Percentiles rank a stretch among this genome's conserved stretches.
Evolutionary conservation across 2,888 invertebrate species (phyloP).

Genomic region (Dioctria linearis): DNA sequence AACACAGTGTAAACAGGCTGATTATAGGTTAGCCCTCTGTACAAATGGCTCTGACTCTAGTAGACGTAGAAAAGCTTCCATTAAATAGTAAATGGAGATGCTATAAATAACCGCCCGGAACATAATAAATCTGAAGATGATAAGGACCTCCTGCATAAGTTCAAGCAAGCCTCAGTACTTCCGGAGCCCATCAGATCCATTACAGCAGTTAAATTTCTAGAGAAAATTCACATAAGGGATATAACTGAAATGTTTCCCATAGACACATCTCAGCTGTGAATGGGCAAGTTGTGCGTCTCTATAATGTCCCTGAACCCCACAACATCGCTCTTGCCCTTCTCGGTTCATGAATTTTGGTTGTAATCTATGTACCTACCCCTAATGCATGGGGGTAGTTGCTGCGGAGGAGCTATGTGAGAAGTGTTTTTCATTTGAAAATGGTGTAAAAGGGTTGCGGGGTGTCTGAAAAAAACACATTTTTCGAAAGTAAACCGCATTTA

Average conservation of each 20-base stretch:
- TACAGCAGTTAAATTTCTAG: too few species aligned
- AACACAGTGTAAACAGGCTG: constrained; percentile 10
- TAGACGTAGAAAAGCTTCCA: constrained; percentile 17
- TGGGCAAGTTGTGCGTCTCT: too few species aligned
- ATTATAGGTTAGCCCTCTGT: background rate
- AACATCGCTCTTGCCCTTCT: background rate
- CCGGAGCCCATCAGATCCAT: background rate
- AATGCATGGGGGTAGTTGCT: background rate
- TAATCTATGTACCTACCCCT: too few species aligned
- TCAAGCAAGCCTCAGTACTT: background rate
- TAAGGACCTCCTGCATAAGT: constrained; percentile 10
- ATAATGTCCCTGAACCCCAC: background rate
- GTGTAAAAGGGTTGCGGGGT: background rate
- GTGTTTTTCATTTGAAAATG: constrained; percentile 18
- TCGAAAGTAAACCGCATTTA: constrained; percentile 21
- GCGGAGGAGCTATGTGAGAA: constrained; percentile 11
- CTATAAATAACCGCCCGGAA: constrained; percentile 6
- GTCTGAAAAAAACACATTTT: constrained; percentile 20
- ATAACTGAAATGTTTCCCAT: too few species aligned
- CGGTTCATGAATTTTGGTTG: too few species aligned
- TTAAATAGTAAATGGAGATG: background rate
- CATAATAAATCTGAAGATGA: constrained; percentile 31
- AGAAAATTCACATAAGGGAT: too few species aligned
- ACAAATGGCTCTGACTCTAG: too few species aligned
- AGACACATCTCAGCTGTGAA: too few species aligned